Evolutionary conservation across 2,888 invertebrate genomes (phyloP).

Genomic region (Conomelus anceps): DNA sequence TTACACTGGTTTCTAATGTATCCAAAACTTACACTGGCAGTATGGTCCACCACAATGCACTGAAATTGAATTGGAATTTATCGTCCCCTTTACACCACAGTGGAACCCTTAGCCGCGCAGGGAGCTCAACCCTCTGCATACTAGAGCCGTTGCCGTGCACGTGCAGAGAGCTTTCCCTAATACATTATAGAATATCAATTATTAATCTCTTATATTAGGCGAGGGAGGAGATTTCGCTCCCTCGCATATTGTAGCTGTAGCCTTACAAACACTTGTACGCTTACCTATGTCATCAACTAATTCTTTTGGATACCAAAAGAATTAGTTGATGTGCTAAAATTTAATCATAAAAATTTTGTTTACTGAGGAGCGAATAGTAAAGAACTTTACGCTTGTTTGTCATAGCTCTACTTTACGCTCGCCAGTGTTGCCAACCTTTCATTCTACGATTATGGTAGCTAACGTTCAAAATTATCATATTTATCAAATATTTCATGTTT

Average conservation of each 20-base stretch:
- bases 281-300: neutral
- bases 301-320: too few species aligned
- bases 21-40: neutral
- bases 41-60: neutral
- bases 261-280: neutral
- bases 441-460: too few species aligned
- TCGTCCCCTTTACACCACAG: neutral
- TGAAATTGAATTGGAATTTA: neutral
- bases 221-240: neutral
- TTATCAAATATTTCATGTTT: too few species aligned
- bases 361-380: too few species aligned
- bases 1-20: neutral
- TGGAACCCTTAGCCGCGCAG: neutral
- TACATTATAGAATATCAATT: neutral
- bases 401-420: too few species aligned
- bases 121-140: neutral
- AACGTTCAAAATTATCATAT: too few species aligned
- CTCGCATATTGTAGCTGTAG: neutral
- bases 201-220: neutral
- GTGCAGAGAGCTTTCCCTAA: neutral
- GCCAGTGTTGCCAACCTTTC: too few species aligned
- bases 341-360: too few species aligned
- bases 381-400: too few species aligned
- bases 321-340: too few species aligned
- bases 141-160: neutral